Evolutionary conservation across 2,797 vertebrate species (phyloP).

Genomic region (Urophycis tenuis): DNA sequence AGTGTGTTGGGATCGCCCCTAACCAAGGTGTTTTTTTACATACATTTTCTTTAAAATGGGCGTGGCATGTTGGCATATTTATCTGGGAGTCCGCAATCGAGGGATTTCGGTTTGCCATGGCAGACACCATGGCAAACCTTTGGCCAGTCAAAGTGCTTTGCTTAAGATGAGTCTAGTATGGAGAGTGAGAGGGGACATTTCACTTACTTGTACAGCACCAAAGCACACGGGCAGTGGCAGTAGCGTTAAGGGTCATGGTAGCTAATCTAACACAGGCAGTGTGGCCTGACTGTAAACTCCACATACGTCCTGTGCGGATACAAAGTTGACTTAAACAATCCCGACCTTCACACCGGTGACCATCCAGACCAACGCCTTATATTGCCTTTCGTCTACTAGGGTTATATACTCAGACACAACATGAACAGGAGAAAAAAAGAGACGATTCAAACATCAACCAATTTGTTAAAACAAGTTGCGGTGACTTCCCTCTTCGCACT

Average conservation of each 20-base stretch:
- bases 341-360: not conserved
- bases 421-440: not conserved
- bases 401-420: not conserved
- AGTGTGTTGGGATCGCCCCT: not conserved
- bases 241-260: not conserved
- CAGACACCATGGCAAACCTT: not conserved
- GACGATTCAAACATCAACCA: not conserved
- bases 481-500: no score
- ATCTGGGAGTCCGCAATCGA: no score
- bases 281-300: not conserved
- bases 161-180: not conserved
- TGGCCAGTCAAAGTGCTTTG: not conserved
- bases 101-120: no score
- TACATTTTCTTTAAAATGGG: not conserved
- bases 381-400: not conserved
- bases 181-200: not conserved
- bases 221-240: not conserved
- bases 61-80: no score
- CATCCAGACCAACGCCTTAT: not conserved
- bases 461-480: no score
- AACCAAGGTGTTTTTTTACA: not conserved
- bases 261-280: not conserved
- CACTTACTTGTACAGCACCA: not conserved
- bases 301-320: no score
- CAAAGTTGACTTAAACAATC: not conserved